phyloP scores from a whole-genome alignment of 2,113 vertebrate species.

The Diadophis punctatus region DNA sequence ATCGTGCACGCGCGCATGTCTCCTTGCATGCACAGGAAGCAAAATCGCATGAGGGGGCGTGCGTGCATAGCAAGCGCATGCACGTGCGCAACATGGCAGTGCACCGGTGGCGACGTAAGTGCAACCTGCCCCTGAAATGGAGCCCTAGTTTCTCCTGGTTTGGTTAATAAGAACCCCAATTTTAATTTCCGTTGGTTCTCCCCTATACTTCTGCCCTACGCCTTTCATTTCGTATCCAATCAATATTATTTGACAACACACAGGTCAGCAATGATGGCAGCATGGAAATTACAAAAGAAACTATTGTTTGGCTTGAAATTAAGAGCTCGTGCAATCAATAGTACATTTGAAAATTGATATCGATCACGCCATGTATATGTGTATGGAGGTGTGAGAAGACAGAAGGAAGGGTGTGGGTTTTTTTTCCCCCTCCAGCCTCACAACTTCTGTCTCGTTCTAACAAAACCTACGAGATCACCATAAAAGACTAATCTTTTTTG shows the following conservation, averaged over 20 bases:
- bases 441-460: constrained; percentile 50
- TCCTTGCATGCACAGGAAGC: too few relatives aligned
- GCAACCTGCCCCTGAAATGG: too few relatives aligned
- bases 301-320: constrained; percentile 72
- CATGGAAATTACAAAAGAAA: constrained; percentile 72
- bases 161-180: background rate
- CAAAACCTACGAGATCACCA: constrained; percentile 44
- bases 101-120: too few relatives aligned
- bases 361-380: constrained; percentile 50
- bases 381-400: constrained; percentile 9
- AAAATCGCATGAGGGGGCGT: too few relatives aligned
- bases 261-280: constrained; percentile 66
- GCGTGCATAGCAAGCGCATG: too few relatives aligned
- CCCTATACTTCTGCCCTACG: constrained; percentile 8
- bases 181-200: background rate
- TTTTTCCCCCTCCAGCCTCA: background rate
- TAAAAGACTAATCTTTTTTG: constrained; percentile 54
- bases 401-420: background rate
- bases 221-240: constrained; percentile 57
- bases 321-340: constrained; percentile 70
- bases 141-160: background rate
- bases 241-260: constrained; percentile 69
- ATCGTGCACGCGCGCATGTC: too few relatives aligned
- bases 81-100: too few relatives aligned
- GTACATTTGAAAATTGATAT: constrained; percentile 73